Conservation (phyloP, 2,888 invertebrate species). For the Phaonia tiefii region DNA sequence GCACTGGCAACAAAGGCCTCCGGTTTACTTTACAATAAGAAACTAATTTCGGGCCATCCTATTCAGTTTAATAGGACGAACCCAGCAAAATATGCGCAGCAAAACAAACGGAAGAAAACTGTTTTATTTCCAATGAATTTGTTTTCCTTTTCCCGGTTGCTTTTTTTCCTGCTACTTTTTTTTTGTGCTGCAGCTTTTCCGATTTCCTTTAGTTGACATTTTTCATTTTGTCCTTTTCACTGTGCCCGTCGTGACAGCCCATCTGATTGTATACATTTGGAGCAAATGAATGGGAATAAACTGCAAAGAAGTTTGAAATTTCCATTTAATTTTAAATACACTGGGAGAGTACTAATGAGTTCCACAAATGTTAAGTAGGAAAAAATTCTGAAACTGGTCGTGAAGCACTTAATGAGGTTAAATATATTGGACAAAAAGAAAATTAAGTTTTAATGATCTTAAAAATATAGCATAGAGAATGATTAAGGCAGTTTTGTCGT, state of each 20-base stretch:
- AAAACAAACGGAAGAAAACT: background rate
- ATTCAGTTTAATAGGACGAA: too few species aligned
- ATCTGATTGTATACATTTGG: background rate
- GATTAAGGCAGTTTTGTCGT: too few species aligned
- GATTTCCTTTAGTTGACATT: conserved; percentile 14
- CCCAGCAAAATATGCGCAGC: too few species aligned
- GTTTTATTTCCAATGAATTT: conserved; percentile 21
- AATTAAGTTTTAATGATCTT: too few species aligned
- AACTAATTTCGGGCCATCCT: too few species aligned
- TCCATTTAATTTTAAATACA: conserved; percentile 8
- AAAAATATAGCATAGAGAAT: too few species aligned
- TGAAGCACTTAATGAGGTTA: background rate
- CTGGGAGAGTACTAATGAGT: conserved; percentile 8
- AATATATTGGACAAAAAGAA: too few species aligned
- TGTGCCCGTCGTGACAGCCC: background rate
- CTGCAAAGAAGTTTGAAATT: background rate
- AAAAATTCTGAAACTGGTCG: background rate
- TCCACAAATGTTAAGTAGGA: background rate
- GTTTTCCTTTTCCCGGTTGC: background rate
- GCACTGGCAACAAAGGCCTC: too few species aligned
- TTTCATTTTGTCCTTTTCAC: background rate
- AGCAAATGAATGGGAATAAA: background rate
- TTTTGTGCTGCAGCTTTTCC: background rate
- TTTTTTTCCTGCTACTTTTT: background rate
- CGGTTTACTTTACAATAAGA: too few species aligned